These are phyloP conservation scores for Eupithecia subumbrata DNA, from an alignment of 2,888 invertebrate species.

Conservation along the genomic window DNA sequence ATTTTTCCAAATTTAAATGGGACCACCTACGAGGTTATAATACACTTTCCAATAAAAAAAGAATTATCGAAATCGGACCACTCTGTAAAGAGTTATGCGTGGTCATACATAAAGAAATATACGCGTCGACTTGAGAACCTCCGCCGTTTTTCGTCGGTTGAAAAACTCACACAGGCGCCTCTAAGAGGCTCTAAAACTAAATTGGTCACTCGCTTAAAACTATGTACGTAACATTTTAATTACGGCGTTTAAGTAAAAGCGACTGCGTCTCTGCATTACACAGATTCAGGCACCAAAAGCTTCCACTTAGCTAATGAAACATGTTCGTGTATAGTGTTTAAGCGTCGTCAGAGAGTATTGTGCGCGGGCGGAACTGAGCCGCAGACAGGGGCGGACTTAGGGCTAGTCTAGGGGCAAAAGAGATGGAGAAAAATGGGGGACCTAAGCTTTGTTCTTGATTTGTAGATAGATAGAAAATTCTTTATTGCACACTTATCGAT, in stretches of 20 bases:
- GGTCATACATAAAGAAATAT: too few relatives aligned
- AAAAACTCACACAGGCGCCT: too few relatives aligned
- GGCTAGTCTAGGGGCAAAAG: not conserved
- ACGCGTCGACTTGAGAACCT: too few relatives aligned
- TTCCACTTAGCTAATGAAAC: conserved; percentile 85
- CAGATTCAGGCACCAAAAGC: conserved; percentile 84
- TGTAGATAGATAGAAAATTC: too few relatives aligned
- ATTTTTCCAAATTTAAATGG: too few relatives aligned
- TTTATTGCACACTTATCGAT: too few relatives aligned
- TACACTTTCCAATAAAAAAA: too few relatives aligned
- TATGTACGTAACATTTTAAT: conserved; percentile 79
- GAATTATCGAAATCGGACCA: too few relatives aligned
- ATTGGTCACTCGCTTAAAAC: conserved; percentile 81
- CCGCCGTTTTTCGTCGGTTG: too few relatives aligned
- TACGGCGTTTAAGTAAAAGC: conserved; percentile 83
- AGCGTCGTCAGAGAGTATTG: conserved; percentile 74
- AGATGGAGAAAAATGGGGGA: not conserved
- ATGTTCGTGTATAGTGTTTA: conserved; percentile 82
- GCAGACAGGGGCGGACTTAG: conserved; percentile 20
- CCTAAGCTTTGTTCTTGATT: not conserved
- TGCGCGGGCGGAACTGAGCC: conserved; percentile 62
- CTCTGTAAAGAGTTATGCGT: too few relatives aligned
- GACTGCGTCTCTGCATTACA: conserved; percentile 81
- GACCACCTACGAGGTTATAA: too few relatives aligned
- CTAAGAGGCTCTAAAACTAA: conserved; percentile 76